phyloP scores from a whole-genome alignment of 2,113 vertebrate species.

The Vireo altiloquus region DNA sequence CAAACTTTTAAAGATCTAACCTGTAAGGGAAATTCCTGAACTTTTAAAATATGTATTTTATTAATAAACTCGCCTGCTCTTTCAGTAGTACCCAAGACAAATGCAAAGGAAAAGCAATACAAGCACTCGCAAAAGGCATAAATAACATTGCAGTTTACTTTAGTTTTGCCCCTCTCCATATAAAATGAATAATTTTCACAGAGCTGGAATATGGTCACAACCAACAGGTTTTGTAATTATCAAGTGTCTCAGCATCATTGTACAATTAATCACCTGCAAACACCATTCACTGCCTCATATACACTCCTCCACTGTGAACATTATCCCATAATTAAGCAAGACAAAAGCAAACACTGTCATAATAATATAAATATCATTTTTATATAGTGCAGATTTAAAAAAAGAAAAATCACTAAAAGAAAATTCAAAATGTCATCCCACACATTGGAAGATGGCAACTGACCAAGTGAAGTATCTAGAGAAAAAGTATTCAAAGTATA shows the following conservation, averaged over 20 bases:
- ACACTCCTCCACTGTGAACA: slow-evolving; percentile 15
- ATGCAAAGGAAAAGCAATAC: neutral
- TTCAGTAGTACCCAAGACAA: neutral
- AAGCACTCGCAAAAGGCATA: neutral
- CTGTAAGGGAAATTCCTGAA: neutral
- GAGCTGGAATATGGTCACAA: neutral
- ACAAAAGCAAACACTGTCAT: slow-evolving; percentile 61
- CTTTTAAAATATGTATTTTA: neutral
- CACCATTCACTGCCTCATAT: slow-evolving; percentile 1
- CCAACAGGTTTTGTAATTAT: neutral
- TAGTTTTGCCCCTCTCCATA: neutral
- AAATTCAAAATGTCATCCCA: neutral
- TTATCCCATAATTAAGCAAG: slow-evolving; percentile 56
- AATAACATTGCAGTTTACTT: neutral
- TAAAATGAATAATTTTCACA: neutral
- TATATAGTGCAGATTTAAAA: neutral
- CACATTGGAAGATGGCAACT: neutral
- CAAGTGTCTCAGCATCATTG: neutral
- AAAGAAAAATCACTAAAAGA: neutral
- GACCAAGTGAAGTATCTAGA: neutral
- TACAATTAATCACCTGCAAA: slow-evolving; percentile 47
- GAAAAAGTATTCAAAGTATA: neutral
- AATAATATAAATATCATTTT: slow-evolving; percentile 15
- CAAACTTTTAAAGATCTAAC: neutral
- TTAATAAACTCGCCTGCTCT: neutral